Conservation (phyloP, 1,140 invertebrate genomes). For the Macrocentrus cingulum region DNA sequence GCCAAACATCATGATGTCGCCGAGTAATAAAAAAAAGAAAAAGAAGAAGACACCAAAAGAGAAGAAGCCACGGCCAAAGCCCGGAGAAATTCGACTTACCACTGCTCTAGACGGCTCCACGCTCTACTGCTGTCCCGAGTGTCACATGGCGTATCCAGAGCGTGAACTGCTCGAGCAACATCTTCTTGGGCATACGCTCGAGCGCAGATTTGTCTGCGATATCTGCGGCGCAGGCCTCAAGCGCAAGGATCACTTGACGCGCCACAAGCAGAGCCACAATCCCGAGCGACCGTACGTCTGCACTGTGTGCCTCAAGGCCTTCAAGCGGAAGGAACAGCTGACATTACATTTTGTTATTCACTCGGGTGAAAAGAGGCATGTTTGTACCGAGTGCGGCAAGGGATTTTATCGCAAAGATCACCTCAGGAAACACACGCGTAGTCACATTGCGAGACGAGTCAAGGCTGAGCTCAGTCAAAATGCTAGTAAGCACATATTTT, state of each 20-base stretch:
- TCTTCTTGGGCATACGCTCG: slow-evolving; percentile 77
- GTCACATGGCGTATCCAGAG: slow-evolving; percentile 83
- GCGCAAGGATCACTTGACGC: slow-evolving; percentile 77
- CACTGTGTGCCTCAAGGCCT: slow-evolving; percentile 80
- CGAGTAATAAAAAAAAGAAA: slow-evolving; percentile 75
- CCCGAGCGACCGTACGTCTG: slow-evolving; percentile 80
- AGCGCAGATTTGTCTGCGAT: slow-evolving; percentile 80
- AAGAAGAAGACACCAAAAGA: slow-evolving; percentile 80
- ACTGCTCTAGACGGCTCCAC: slow-evolving; percentile 81
- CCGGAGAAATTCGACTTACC: slow-evolving; percentile 78
- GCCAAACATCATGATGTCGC: slow-evolving; percentile 57
- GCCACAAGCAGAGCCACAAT: slow-evolving; percentile 81
- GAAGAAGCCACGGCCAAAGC: slow-evolving; percentile 77
- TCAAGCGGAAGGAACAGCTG: slow-evolving; percentile 82
- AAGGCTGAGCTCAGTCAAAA: slow-evolving; percentile 79
- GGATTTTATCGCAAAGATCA: slow-evolving; percentile 65
- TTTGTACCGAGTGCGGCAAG: slow-evolving; percentile 84
- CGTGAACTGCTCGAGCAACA: slow-evolving; percentile 79
- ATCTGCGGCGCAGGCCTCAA: slow-evolving; percentile 83
- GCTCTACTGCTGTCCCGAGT: slow-evolving; percentile 82
- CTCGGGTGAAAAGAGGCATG: slow-evolving; percentile 81
- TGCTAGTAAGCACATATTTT: slow-evolving; percentile 45
- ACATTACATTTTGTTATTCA: slow-evolving; percentile 84
- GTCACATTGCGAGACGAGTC: slow-evolving; percentile 77
- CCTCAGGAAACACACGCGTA: slow-evolving; percentile 73